Conservation (phyloP, 2,888 invertebrate species). For the Therioaphis trifolii region DNA sequence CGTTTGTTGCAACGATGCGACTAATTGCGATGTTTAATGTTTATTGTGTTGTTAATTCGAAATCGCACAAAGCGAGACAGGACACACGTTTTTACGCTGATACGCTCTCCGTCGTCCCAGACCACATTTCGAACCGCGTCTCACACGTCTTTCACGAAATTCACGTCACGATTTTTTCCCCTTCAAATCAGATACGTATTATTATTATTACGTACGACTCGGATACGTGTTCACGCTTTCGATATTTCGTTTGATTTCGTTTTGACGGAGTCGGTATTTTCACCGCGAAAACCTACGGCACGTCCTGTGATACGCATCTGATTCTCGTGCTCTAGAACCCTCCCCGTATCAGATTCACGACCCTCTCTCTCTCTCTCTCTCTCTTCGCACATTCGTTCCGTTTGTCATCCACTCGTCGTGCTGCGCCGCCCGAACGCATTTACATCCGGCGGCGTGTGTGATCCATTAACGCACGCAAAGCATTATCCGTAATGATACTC, state of each 20-base stretch:
- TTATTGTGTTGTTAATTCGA: no score
- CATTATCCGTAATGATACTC: background rate
- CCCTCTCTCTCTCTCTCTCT: background rate
- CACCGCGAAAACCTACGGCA: background rate
- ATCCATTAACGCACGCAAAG: constrained; percentile 22
- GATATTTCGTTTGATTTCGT: background rate
- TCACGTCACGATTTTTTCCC: no score
- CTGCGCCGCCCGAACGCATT: background rate
- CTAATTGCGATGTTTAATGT: no score
- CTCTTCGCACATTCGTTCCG: background rate
- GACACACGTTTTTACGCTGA: no score
- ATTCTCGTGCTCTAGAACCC: background rate
- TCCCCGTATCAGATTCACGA: background rate
- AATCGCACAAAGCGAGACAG: no score
- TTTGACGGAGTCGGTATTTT: background rate
- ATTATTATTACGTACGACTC: no score
- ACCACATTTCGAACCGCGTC: no score
- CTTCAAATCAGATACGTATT: constrained; percentile 1
- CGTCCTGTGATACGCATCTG: background rate
- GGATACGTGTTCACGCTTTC: background rate
- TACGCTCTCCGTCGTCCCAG: no score
- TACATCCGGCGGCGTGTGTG: background rate
- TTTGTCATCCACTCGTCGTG: background rate
- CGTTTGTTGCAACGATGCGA: no score
- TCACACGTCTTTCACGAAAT: no score